Evolutionary conservation across 1,140 invertebrate genomes (phyloP).

Genomic region (Nasonia vitripennis): DNA sequence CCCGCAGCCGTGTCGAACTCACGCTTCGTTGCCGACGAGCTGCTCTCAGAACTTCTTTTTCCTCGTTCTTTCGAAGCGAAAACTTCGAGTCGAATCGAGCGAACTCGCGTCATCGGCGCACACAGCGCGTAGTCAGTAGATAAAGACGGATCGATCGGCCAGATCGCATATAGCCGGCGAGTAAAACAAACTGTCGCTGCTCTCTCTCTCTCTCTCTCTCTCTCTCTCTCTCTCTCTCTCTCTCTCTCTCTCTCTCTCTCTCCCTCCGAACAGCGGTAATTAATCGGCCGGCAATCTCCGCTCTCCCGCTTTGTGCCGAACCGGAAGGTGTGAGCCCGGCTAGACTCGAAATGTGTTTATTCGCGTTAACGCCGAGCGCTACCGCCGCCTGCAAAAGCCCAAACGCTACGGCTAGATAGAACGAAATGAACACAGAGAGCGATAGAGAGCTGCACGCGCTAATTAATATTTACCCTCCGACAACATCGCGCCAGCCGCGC

Average conservation of each 20-base stretch:
- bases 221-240: too few relatives aligned
- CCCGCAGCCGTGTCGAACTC: constrained; percentile 69
- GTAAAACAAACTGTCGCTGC: not conserved
- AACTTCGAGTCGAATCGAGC: too few relatives aligned
- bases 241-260: too few relatives aligned
- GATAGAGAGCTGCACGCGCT: constrained; percentile 53
- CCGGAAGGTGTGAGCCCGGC: constrained; percentile 65
- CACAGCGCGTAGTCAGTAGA: not conserved
- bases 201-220: too few relatives aligned
- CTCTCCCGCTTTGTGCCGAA: constrained; percentile 46
- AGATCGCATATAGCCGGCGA: not conserved
- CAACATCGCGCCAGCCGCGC: constrained; percentile 64
- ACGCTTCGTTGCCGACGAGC: constrained; percentile 66
- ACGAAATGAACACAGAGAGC: constrained; percentile 68
- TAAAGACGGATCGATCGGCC: not conserved
- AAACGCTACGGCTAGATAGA: constrained; percentile 35
- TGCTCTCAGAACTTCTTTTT: constrained; percentile 50
- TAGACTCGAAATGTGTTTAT: constrained; percentile 71
- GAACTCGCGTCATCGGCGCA: not conserved
- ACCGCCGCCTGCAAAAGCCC: not conserved
- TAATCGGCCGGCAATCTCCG: constrained; percentile 49
- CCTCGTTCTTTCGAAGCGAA: constrained; percentile 19
- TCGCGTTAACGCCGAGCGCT: constrained; percentile 66
- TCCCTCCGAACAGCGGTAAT: constrained; percentile 37
- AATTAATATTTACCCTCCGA: constrained; percentile 74